Evolutionary conservation across 2,797 vertebrate species (phyloP).

Genomic region (Leptoclinus maculatus): DNA sequence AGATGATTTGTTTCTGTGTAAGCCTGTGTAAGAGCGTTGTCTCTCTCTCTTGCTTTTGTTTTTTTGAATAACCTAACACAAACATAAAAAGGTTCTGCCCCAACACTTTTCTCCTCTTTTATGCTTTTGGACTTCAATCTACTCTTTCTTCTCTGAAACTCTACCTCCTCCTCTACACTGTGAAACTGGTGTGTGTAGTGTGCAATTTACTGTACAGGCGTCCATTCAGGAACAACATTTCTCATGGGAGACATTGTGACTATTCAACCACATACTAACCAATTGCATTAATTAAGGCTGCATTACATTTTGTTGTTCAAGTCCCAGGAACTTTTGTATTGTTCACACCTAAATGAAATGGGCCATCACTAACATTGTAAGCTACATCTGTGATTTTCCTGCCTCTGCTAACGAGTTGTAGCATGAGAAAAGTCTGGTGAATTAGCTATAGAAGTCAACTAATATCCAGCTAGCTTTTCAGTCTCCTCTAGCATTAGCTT

Average conservation of each 20-base stretch:
- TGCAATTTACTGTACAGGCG: neutral
- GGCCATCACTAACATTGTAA: no score
- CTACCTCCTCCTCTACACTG: neutral
- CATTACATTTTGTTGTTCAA: neutral
- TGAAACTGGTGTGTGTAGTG: constrained; percentile 9
- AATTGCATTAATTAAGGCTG: neutral
- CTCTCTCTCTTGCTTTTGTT: neutral
- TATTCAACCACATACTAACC: neutral
- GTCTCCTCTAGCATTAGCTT: neutral
- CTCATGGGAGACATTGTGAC: neutral
- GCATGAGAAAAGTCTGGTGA: no score
- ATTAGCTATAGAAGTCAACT: no score
- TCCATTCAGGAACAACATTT: neutral
- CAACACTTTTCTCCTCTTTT: constrained; percentile 4
- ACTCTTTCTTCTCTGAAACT: constrained; percentile 7
- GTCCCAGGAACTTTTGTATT: neutral
- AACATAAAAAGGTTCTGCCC: constrained; percentile 20
- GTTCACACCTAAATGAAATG: neutral
- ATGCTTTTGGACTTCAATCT: constrained; percentile 16
- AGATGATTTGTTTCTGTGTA: constrained; percentile 7
- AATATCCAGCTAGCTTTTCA: no score
- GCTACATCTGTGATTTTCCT: no score
- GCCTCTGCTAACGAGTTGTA: no score
- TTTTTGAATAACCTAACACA: constrained; percentile 21
- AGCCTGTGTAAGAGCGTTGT: constrained; percentile 5